A percentile compares a stretch with the other conserved stretches of the same genome.
Evolutionary conservation across 2,888 invertebrate species (phyloP).

Genomic region (Listrodromus nycthemerus): DNA sequence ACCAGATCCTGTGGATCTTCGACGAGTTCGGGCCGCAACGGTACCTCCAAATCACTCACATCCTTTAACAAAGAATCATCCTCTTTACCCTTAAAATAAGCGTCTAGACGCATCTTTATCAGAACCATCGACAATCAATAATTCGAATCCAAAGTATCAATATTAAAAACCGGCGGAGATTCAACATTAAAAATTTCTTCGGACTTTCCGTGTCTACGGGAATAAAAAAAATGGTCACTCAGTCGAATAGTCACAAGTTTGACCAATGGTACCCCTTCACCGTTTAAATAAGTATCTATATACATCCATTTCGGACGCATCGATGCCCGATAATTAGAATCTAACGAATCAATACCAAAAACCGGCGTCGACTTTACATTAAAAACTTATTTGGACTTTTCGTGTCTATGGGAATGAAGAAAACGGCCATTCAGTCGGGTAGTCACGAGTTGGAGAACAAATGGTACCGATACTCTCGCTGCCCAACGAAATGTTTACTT

Average conservation of each 20-base stretch:
- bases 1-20: constrained; percentile 85
- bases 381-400: background rate
- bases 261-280: constrained; percentile 45
- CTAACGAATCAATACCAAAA: background rate
- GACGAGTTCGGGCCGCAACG: constrained; percentile 85
- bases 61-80: constrained; percentile 74
- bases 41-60: constrained; percentile 84
- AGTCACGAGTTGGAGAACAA: constrained; percentile 42
- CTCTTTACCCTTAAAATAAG: constrained; percentile 15
- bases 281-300: no score
- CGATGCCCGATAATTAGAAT: background rate
- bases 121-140: constrained; percentile 4
- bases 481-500: constrained; percentile 73
- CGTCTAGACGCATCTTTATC: background rate
- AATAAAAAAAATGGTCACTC: background rate
- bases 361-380: background rate
- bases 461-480: constrained; percentile 57
- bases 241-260: constrained; percentile 26
- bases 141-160: background rate
- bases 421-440: background rate
- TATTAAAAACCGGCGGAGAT: background rate
- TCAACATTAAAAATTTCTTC: background rate
- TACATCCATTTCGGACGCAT: background rate
- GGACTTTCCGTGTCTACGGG: background rate
- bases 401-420: background rate